A percentile compares a stretch with the other conserved stretches of the same genome.
These are phyloP conservation scores for Orchesella cincta DNA, from an alignment of 1,140 invertebrate species.

Conservation along the genomic window DNA sequence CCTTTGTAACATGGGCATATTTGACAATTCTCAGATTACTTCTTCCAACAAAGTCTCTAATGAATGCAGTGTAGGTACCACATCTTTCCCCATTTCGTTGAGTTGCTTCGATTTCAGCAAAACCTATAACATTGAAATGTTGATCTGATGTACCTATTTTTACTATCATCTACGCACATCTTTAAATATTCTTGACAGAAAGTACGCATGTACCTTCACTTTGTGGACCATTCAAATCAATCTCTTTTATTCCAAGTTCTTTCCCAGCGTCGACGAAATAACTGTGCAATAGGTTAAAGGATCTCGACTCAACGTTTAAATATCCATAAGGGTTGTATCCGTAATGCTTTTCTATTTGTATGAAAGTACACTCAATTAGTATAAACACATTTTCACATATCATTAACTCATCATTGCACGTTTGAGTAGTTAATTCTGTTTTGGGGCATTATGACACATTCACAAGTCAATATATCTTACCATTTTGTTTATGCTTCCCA, in stretches of 20 bases:
- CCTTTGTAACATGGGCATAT: constrained; percentile 45
- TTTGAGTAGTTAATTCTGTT: background rate
- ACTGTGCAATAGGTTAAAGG: background rate
- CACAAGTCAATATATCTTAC: constrained; percentile 5
- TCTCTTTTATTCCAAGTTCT: constrained; percentile 32
- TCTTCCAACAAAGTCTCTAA: constrained; percentile 29
- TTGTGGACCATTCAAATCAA: constrained; percentile 42
- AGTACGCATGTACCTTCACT: background rate
- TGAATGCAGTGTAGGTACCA: constrained; percentile 38
- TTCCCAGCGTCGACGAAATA: constrained; percentile 33
- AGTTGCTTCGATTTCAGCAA: constrained; percentile 35
- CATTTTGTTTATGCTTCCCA: constrained; percentile 20
- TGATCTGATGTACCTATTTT: background rate
- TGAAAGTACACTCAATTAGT: background rate
- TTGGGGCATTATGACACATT: no score
- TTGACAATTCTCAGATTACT: constrained; percentile 40
- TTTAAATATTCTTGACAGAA: background rate
- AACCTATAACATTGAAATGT: constrained; percentile 9
- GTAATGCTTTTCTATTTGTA: constrained; percentile 13
- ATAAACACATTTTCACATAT: background rate
- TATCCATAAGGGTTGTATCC: background rate
- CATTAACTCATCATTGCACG: background rate
- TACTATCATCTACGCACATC: background rate
- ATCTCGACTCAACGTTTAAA: constrained; percentile 1
- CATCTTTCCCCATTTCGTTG: constrained; percentile 42